Evolutionary conservation across 1,140 invertebrate genomes (phyloP).

Genomic region (Danaus plexippus): DNA sequence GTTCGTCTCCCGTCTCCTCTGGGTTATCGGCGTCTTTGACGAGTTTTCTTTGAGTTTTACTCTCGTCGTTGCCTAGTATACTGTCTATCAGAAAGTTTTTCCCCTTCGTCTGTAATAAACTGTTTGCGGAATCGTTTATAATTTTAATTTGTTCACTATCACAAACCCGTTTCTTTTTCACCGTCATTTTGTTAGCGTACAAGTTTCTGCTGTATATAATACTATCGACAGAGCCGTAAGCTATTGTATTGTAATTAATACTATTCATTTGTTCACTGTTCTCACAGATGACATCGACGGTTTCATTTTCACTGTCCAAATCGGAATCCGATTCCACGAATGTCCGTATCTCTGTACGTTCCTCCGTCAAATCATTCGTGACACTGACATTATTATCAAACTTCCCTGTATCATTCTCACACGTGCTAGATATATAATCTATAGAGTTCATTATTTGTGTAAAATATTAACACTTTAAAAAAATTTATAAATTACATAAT

Average conservation of each 20-base stretch:
- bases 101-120: constrained; percentile 17
- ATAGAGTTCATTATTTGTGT: constrained; percentile 36
- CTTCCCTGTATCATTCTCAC: constrained; percentile 37
- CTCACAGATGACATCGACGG: constrained; percentile 64
- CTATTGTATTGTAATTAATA: constrained; percentile 7
- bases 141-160: constrained; percentile 27
- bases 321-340: constrained; percentile 37
- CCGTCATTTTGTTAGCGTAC: constrained; percentile 25
- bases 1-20: constrained; percentile 56
- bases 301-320: constrained; percentile 64
- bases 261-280: constrained; percentile 37
- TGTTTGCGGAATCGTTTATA: constrained; percentile 29
- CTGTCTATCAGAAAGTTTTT: constrained; percentile 65
- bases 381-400: too few relatives aligned
- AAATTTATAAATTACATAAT: constrained; percentile 5
- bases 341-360: too few relatives aligned
- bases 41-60: constrained; percentile 21
- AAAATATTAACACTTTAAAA: constrained; percentile 10
- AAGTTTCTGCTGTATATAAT: constrained; percentile 17
- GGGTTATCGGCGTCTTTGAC: constrained; percentile 29
- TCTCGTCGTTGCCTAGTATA: constrained; percentile 58
- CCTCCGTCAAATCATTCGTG: too few relatives aligned
- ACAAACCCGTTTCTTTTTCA: constrained; percentile 28
- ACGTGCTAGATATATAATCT: constrained; percentile 56
- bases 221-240: constrained; percentile 7